These are phyloP conservation scores for Mongoloraphidia duomilia DNA, from an alignment of 2,888 invertebrate genomes.

Conservation along the genomic window DNA sequence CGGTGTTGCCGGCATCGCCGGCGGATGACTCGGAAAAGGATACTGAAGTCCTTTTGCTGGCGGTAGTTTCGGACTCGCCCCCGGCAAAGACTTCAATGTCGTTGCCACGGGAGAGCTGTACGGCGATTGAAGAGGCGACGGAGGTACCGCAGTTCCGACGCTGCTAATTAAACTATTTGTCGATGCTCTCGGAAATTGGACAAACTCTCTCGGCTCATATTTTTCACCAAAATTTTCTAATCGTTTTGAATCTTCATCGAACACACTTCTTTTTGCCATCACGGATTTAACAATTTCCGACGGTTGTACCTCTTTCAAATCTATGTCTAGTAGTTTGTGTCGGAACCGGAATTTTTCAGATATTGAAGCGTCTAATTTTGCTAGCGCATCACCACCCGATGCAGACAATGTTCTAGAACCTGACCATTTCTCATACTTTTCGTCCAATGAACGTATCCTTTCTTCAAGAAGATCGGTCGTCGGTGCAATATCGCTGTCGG, in stretches of 20 bases:
- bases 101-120: slow-evolving; percentile 2
- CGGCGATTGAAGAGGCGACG: slow-evolving; percentile 6
- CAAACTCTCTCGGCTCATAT: slow-evolving; percentile 53
- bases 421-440: slow-evolving; percentile 84
- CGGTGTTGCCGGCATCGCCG: slow-evolving; percentile 28
- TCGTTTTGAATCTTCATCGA: slow-evolving; percentile 90
- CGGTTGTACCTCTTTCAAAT: slow-evolving; percentile 70
- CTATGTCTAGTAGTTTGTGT: slow-evolving; percentile 64
- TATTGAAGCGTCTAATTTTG: slow-evolving; percentile 33
- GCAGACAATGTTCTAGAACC: slow-evolving; percentile 47
- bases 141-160: slow-evolving; percentile 21
- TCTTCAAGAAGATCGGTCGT: slow-evolving; percentile 77
- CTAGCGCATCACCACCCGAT: slow-evolving; percentile 35
- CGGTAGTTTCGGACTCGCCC: slow-evolving; percentile 21
- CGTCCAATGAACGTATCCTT: slow-evolving; percentile 80
- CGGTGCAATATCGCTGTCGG: slow-evolving; percentile 50
- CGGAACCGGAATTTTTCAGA: slow-evolving; percentile 44
- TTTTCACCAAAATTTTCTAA: slow-evolving; percentile 76
- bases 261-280: slow-evolving; percentile 82
- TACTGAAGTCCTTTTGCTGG: slow-evolving; percentile 50
- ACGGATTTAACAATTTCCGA: slow-evolving; percentile 89
- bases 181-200: slow-evolving; percentile 22
- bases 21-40: slow-evolving; percentile 67
- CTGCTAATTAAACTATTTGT: slow-evolving; percentile 18
- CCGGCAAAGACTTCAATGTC: slow-evolving; percentile 2